phyloP scores from a whole-genome alignment of 2,797 vertebrate species.

The Acanthurus tractus region DNA sequence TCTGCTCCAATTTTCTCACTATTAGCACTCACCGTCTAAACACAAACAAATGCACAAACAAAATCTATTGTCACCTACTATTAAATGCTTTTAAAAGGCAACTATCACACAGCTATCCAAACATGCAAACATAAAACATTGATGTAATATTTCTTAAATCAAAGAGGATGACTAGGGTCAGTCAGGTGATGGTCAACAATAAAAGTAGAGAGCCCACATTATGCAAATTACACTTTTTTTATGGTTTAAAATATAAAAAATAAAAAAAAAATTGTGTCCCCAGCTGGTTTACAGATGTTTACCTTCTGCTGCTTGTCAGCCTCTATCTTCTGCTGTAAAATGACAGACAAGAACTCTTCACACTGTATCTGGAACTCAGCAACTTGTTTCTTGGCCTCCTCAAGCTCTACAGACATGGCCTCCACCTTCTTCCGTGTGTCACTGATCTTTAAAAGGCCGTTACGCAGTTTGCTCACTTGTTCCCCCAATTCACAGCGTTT shows the following conservation, averaged over 20 bases:
- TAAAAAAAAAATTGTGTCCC: too few species aligned
- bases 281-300: background rate
- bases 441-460: constrained; percentile 91
- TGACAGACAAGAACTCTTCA: constrained; percentile 90
- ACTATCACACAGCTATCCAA: too few species aligned
- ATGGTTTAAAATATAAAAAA: too few species aligned
- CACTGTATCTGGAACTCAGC: constrained; percentile 91
- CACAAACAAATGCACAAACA: constrained; percentile 31
- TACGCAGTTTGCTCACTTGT: constrained; percentile 89
- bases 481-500: constrained; percentile 89
- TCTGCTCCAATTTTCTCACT: constrained; percentile 91
- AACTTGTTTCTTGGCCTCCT: constrained; percentile 90
- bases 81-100: too few species aligned
- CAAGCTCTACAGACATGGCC: constrained; percentile 91
- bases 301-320: constrained; percentile 92
- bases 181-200: too few species aligned
- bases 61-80: background rate
- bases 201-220: too few species aligned
- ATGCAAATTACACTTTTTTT: too few species aligned
- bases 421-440: constrained; percentile 91
- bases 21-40: constrained; percentile 88
- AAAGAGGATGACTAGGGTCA: too few species aligned
- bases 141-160: too few species aligned
- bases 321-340: constrained; percentile 90
- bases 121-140: too few species aligned